Evolutionary conservation across 1,140 invertebrate species (phyloP).

Genomic region (Pseudoatta argentina): DNA sequence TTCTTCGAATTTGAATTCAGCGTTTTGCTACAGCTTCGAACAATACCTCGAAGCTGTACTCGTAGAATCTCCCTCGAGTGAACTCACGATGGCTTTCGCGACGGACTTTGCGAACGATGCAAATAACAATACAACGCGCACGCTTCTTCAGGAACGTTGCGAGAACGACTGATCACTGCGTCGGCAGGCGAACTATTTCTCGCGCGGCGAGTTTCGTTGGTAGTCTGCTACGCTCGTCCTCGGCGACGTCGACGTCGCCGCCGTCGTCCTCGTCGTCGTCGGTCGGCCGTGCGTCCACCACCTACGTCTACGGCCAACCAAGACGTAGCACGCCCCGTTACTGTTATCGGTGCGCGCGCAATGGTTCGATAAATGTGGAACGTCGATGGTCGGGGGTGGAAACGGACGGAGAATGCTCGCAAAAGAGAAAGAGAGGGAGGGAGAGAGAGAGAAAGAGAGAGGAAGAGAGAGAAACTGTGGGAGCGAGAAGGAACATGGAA

Average conservation of each 20-base stretch:
- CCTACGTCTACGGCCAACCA: conserved; percentile 72
- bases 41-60: not conserved
- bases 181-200: conserved; percentile 50
- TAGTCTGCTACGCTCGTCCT: conserved; percentile 61
- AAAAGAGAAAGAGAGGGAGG: not conserved
- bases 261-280: conserved; percentile 70
- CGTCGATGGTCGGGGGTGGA: conserved; percentile 81
- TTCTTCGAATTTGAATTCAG: not conserved
- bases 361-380: conserved; percentile 85
- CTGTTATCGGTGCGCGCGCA: conserved; percentile 84
- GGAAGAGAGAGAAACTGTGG: not conserved
- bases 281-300: conserved; percentile 67
- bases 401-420: conserved; percentile 51
- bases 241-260: conserved; percentile 70
- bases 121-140: conserved; percentile 33
- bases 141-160: conserved; percentile 12
- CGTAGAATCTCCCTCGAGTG: conserved; percentile 9
- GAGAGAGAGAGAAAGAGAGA: not conserved
- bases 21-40: not conserved
- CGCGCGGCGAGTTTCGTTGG: conserved; percentile 61
- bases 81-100: conserved; percentile 7
- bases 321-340: conserved; percentile 75
- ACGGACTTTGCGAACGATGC: not conserved
- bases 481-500: conserved; percentile 36
- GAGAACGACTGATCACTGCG: conserved; percentile 38